Base-by-base conservation (phyloP, 2,113 vertebrate species). In the Pteropus alecto region DNA sequence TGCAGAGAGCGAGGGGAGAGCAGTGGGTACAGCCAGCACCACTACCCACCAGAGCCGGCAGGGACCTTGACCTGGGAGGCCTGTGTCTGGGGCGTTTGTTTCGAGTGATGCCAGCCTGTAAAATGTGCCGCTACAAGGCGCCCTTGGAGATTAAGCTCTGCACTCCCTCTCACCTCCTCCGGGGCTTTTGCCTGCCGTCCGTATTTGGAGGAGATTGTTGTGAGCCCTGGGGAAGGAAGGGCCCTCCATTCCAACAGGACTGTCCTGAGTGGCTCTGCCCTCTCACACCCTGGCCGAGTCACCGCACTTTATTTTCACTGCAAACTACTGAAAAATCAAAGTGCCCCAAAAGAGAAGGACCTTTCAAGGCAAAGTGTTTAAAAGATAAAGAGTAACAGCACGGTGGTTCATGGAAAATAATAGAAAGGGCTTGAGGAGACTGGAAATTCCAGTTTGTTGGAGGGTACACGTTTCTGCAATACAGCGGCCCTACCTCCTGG, bases 321-420 rank as follows among this genome's bases (percentile, higher is more conserved):
- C 89, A 79, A 89, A 87, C 12, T 33, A 43, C 46, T 19, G 46
- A 81, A 54, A 97, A 63, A 96, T 97, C 56, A 90, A 84, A 91
- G 48, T 83, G 16, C 41, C 35, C 91, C 96, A 77, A 81, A 70
- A 97, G 54, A 60, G 51, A 60, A 82, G 38, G 84, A 56, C 94
- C 81, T 51, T 61, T 46, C 79, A 76, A 43, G 70, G 38, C 54
- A 54, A 33, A 46, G 10, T 87, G 87, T 87, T 67, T 89, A 26
- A 89, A 67, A 61, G 63, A 56, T 33, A 87, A 87, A 12, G 58
- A 46, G 60, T 90, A 79, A 35, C 51, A 87, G 5, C 35, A 35
- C 70, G 46, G 0, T 38, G 26, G 5, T 22, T 33, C 12, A 24
- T 48, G 15, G 93, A 56, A 92, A 73, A 86, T 73, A 35, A 54